Evolutionary conservation across 2,113 vertebrate species (phyloP).

Genomic region (Austrofundulus limnaeus): DNA sequence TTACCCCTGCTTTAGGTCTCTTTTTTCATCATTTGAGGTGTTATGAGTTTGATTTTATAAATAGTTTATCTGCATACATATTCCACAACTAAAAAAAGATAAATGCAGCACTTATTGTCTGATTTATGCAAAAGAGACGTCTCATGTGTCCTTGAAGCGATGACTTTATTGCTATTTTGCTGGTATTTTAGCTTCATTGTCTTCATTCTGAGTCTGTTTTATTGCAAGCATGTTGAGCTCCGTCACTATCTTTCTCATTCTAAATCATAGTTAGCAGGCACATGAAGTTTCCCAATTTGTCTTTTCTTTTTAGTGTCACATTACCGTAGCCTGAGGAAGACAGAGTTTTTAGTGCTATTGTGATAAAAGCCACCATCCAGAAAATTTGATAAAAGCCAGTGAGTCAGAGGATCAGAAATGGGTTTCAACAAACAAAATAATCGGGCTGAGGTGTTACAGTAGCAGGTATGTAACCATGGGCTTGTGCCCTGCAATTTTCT

Average conservation of each 20-base stretch:
- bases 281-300: slow-evolving; percentile 10
- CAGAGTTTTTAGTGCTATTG: slow-evolving; percentile 43
- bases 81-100: background rate
- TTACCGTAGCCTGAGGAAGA: slow-evolving; percentile 11
- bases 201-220: background rate
- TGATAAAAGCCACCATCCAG: slow-evolving; percentile 50
- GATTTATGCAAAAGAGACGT: background rate
- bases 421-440: slow-evolving; percentile 48
- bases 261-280: slow-evolving; percentile 10
- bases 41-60: background rate
- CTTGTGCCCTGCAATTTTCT: slow-evolving; percentile 54
- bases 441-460: slow-evolving; percentile 35
- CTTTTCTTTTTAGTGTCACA: slow-evolving; percentile 22
- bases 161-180: background rate
- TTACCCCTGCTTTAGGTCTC: background rate
- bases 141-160: no score
- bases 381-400: slow-evolving; percentile 40
- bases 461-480: slow-evolving; percentile 26
- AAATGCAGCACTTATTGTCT: background rate
- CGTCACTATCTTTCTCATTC: background rate
- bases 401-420: slow-evolving; percentile 41
- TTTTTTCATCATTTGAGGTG: background rate
- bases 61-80: background rate
- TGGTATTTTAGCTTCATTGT: background rate
- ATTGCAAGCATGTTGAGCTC: background rate